Evolutionary conservation across 2,113 vertebrate genomes (phyloP).

Genomic region (Tachysurus fulvidraco): DNA sequence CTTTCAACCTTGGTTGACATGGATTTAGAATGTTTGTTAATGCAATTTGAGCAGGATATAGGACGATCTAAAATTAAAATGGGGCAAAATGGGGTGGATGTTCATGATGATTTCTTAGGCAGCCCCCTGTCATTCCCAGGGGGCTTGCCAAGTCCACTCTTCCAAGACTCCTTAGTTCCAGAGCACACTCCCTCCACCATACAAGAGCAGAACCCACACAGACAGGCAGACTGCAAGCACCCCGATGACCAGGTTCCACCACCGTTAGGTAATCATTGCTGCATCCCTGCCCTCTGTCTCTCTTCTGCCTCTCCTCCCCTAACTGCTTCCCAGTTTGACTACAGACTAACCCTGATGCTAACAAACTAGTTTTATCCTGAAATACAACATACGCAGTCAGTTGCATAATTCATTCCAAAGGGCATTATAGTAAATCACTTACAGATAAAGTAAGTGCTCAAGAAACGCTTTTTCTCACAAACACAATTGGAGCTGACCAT

Average conservation of each 20-base stretch:
- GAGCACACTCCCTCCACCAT: slow-evolving; percentile 70
- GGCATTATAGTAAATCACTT: slow-evolving; percentile 51
- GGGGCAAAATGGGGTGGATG: slow-evolving; percentile 63
- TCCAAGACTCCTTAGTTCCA: slow-evolving; percentile 76
- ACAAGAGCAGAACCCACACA: slow-evolving; percentile 74
- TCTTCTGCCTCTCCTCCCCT: slow-evolving; percentile 73
- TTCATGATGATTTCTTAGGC: slow-evolving; percentile 69
- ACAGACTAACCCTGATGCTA: slow-evolving; percentile 72
- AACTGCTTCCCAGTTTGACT: slow-evolving; percentile 76
- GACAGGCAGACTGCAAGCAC: slow-evolving; percentile 74
- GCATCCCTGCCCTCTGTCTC: slow-evolving; percentile 74
- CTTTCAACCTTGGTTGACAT: slow-evolving; percentile 56
- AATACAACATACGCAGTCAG: slow-evolving; percentile 52
- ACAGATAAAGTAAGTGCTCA: slow-evolving; percentile 56
- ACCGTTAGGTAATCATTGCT: slow-evolving; percentile 81
- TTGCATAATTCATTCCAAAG: slow-evolving; percentile 51
- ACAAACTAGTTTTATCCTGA: slow-evolving; percentile 66
- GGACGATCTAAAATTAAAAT: slow-evolving; percentile 40
- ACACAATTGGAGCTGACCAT: slow-evolving; percentile 56
- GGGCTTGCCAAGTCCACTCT: slow-evolving; percentile 69
- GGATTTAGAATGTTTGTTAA: slow-evolving; percentile 61
- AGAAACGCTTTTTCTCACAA: slow-evolving; percentile 58
- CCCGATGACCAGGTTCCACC: slow-evolving; percentile 74
- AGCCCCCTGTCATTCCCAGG: slow-evolving; percentile 68
- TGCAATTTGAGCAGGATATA: slow-evolving; percentile 57